Evolutionary conservation across 2,888 invertebrate species (phyloP), one percentile per base, ranked within the genome.

Genomic region (Aplocera efformata): DNA sequence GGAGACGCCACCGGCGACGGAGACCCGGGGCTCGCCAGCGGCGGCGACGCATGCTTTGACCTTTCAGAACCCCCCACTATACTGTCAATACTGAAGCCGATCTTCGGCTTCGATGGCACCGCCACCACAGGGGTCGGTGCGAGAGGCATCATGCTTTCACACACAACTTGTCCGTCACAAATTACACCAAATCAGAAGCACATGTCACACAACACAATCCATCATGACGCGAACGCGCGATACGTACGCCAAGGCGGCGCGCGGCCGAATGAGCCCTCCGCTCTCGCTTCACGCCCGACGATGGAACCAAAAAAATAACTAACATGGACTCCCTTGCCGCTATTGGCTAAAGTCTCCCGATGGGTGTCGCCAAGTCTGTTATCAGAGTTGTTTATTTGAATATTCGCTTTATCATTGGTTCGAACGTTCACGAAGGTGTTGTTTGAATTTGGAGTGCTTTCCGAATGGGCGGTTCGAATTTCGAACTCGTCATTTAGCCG

Each of bases 31-130:
- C 81, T 90, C 69, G 74, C 89, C 78, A 82, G 69, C 60, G 80
- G 83, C 42, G 92, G 93, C 34, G 91, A 92, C 42, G 88, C 80
- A 20, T 81, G 86, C 51, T 88, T 83, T 54, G 73, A 49, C 49
- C 81, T 64, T 43, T 85, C 78, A 1, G 81, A 79, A 53, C 93
- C 94, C 60, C 96, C 96, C 48, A 97, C 96, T 72, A 97, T 96
- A 70, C 96, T 96, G 89, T 97, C 97, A 84, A 97, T 97, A 72
- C 96, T 96, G 78, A 97, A 97, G 68, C 96, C 97, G 79, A 97
- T 94, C 89, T 96, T 97, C 60, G 97, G 96, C 89, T 96, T 96
- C 63, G 94, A 94, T 76, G 96, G 94, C 91, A 96, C 94, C 89
- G 96, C 94, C 86, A 94, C 94, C 86, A 96, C 94, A 90, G 96